Percentiles rank a stretch among this genome's conserved stretches.
phyloP scores from a whole-genome alignment of 2,888 invertebrate species.

The Amiota communis region DNA sequence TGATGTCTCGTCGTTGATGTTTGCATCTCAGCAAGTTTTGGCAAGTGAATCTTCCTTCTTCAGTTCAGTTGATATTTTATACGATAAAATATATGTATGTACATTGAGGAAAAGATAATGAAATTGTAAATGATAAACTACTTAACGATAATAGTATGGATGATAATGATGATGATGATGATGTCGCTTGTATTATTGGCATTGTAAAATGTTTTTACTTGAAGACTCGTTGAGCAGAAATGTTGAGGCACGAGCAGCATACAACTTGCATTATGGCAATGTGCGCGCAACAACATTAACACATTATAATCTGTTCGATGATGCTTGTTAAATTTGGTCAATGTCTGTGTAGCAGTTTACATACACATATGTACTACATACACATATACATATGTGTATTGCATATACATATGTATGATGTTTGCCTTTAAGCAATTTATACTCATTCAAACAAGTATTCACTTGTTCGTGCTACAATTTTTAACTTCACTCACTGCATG shows the following conservation, averaged over 20 bases:
- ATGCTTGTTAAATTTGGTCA: neutral
- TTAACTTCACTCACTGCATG: no score
- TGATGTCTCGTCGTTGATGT: no score
- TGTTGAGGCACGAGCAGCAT: conserved; percentile 11
- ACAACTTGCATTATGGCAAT: conserved; percentile 8
- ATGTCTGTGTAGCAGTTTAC: neutral
- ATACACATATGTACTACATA: conserved; percentile 34
- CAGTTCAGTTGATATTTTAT: conserved; percentile 6
- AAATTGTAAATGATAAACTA: no score
- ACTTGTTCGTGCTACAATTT: neutral
- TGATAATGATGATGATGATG: conserved; percentile 14
- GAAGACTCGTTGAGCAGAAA: conserved; percentile 3
- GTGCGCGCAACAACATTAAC: conserved; percentile 57
- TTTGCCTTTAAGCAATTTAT: conserved; percentile 2
- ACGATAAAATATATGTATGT: no score
- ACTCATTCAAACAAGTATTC: neutral
- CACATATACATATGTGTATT: no score
- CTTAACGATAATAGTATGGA: no score
- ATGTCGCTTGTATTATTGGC: neutral
- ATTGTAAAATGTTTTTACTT: conserved; percentile 4
- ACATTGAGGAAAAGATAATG: no score
- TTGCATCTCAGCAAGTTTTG: no score
- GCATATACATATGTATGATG: neutral
- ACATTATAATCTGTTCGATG: conserved; percentile 62
- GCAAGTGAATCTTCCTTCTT: conserved; percentile 3